Conservation (phyloP, 2,113 vertebrate genomes). For the Hypanus sabinus region DNA sequence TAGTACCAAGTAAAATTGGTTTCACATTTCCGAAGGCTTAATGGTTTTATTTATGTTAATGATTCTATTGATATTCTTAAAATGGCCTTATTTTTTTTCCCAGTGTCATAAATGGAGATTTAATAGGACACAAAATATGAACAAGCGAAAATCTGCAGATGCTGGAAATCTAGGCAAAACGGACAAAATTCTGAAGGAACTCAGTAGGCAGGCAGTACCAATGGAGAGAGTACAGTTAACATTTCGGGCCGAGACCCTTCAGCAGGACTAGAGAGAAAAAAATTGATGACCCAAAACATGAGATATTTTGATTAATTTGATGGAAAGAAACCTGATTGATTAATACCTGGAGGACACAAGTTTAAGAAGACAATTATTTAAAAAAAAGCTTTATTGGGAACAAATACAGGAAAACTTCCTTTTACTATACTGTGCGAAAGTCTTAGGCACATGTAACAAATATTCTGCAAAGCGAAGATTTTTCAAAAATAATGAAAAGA, state of each 20-base stretch:
- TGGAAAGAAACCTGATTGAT: neutral
- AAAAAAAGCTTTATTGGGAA: neutral
- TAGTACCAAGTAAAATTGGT: neutral
- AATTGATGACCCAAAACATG: neutral
- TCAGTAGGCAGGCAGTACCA: too few relatives aligned
- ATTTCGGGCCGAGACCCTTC: too few relatives aligned
- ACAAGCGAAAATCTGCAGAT: too few relatives aligned
- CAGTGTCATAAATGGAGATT: neutral
- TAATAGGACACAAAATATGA: neutral
- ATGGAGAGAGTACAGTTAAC: too few relatives aligned
- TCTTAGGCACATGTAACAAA: too few relatives aligned
- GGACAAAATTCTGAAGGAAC: too few relatives aligned
- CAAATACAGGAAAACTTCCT: too few relatives aligned
- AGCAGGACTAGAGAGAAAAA: too few relatives aligned
- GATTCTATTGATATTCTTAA: neutral
- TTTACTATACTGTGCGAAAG: too few relatives aligned
- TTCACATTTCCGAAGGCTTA: neutral
- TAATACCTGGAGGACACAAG: neutral
- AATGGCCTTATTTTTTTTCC: neutral
- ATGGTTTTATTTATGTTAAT: neutral
- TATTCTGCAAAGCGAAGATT: too few relatives aligned
- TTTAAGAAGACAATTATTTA: neutral
- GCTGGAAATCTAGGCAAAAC: too few relatives aligned
- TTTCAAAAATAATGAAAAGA: too few relatives aligned
- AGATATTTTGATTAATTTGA: neutral